Evolutionary conservation across 2,797 vertebrate species (phyloP), one percentile per base, ranked within the genome.

Genomic region (Coregonus sp.): DNA sequence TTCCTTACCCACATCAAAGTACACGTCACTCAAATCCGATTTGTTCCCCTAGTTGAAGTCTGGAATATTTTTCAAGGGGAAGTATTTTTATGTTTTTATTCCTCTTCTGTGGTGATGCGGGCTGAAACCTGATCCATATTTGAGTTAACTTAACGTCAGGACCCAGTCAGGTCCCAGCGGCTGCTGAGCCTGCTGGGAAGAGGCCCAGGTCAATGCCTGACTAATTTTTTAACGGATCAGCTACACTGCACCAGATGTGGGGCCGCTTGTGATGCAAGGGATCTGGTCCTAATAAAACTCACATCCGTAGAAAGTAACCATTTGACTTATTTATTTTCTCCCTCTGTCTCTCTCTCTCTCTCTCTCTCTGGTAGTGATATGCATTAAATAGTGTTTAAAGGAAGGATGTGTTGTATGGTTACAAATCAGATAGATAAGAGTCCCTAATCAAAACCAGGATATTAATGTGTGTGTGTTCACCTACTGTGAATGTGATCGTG

Each of bases 211-310:
- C 91, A 91, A 86, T 75, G 88, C 86, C 88, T 90, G 89, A 87
- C 90, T 91, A 90, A 92, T 92, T 91, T 90, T 90, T 91, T 91
- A 92, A 93, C 75, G 86, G 89, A 90, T 92, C 89, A 90, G 83
- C 86, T 92, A 82, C 89, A 89, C 81, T 52, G 79, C 80, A 86
- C 86, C 92, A 94, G 92, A 93, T 94, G 92, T 91, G 81, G 73
- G 81, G 73, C 76, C 80, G 76, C 86, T 67, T 18, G 70, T 16
- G 20, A 52, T 20, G 66, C 72, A 51, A 40, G 68, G 40, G 72
- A 66, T 89, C 92, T 94, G 93, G 83, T 91, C 81, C 81, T 84
- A 92, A 93, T 94, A 93, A 93, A 91, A 88, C 75, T 81, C 87
- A 83, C 88, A 91, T 93, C 88, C 88, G 89, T 86, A 85, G 85